Conservation (phyloP, 2,797 vertebrate species). For the Corythornis leucogaster region DNA sequence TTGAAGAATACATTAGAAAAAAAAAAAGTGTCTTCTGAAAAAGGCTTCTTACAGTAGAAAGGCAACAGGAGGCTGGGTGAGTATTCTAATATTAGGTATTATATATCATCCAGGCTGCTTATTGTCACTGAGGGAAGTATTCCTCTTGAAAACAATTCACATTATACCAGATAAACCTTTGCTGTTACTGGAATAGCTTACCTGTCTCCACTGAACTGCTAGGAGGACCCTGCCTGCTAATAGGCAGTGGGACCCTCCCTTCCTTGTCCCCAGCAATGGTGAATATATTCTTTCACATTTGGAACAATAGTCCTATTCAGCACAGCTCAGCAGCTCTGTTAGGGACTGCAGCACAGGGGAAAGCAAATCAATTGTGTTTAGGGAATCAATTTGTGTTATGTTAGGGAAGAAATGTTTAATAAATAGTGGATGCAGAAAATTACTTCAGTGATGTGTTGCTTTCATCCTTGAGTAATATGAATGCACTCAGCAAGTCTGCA, state of each 20-base stretch:
- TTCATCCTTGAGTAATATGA: neutral
- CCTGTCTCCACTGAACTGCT: neutral
- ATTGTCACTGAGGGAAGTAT: neutral
- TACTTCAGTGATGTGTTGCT: neutral
- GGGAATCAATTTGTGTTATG: too few relatives aligned
- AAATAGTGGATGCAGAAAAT: neutral
- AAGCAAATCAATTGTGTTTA: neutral
- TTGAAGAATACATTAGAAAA: neutral
- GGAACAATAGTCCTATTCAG: neutral
- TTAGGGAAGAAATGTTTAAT: neutral
- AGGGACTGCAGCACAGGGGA: neutral
- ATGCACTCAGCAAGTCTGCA: neutral
- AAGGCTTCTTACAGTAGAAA: neutral
- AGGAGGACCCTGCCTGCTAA: neutral
- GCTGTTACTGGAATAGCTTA: neutral
- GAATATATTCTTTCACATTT: neutral
- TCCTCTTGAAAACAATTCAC: neutral
- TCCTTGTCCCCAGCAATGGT: neutral
- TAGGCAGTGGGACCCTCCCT: neutral
- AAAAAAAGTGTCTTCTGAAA: neutral
- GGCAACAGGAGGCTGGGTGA: neutral
- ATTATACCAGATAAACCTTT: neutral
- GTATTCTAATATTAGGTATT: neutral
- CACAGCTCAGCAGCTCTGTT: neutral
- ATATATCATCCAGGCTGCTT: neutral